phyloP scores from a whole-genome alignment of 2,113 vertebrate species.

The Hippocampus comes region DNA sequence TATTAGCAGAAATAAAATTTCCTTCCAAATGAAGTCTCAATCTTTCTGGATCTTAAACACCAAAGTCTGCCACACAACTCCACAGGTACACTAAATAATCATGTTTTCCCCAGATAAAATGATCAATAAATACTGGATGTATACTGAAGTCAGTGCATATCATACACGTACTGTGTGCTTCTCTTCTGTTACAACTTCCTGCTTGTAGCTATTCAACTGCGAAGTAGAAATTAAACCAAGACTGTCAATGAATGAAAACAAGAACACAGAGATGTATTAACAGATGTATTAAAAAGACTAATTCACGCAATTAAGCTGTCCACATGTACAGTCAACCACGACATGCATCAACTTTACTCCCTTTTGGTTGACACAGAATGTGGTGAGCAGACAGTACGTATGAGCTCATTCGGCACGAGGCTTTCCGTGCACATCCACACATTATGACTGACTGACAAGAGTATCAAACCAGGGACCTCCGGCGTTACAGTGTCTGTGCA shows the following conservation, averaged over 20 bases:
- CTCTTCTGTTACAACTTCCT: background rate
- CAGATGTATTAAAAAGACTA: background rate
- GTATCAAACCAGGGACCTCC: conserved; percentile 27
- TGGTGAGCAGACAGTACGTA: conserved; percentile 4
- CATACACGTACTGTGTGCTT: background rate
- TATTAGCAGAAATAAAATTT: background rate
- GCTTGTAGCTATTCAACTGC: background rate
- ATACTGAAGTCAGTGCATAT: background rate
- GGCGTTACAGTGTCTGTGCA: conserved; percentile 23
- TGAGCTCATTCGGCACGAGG: conserved; percentile 32
- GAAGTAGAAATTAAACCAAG: background rate
- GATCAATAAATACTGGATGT: background rate
- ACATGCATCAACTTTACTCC: conserved; percentile 21
- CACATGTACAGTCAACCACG: conserved; percentile 11
- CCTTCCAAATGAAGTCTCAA: background rate
- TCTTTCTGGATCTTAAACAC: background rate
- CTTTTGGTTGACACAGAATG: conserved; percentile 37
- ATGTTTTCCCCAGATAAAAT: background rate
- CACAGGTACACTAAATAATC: background rate
- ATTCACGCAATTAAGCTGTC: background rate
- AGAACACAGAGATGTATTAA: background rate
- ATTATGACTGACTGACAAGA: conserved; percentile 2
- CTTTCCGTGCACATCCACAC: conserved; percentile 15
- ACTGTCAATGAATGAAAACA: background rate
- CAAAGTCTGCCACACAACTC: background rate